Evolutionary conservation across 2,888 invertebrate species (phyloP).

Genomic region (Phyllotreta cruciferae): DNA sequence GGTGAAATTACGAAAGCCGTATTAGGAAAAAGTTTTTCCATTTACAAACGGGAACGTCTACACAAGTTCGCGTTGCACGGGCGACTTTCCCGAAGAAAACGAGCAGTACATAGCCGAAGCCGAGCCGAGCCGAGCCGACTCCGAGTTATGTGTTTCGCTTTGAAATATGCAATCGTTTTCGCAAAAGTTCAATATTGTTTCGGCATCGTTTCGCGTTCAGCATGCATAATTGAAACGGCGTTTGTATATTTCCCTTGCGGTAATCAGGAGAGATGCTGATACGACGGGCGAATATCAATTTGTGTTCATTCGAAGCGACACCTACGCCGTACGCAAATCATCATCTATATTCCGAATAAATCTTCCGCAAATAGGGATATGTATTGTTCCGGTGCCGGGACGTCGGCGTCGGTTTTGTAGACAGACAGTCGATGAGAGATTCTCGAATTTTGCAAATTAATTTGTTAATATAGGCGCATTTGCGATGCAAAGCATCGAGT

Average conservation of each 20-base stretch:
- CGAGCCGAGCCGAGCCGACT: not conserved
- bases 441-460: no score
- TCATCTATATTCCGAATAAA: not conserved
- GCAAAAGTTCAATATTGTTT: conserved; percentile 33
- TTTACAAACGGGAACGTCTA: no score
- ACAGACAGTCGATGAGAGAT: no score
- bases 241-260: conserved; percentile 25
- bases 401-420: no score
- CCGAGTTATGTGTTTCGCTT: not conserved
- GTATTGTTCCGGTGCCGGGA: no score
- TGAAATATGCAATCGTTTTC: conserved; percentile 3
- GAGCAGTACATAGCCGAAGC: conserved; percentile 9
- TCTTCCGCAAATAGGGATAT: not conserved
- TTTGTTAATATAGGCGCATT: no score
- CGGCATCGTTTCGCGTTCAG: conserved; percentile 28
- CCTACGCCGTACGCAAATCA: conserved; percentile 1
- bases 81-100: not conserved
- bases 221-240: conserved; percentile 32
- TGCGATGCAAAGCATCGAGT: no score
- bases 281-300: conserved; percentile 30
- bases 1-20: no score
- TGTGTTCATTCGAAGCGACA: conserved; percentile 22
- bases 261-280: conserved; percentile 32
- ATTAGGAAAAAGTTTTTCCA: no score
- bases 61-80: no score